A percentile compares a stretch with the other conserved stretches of the same genome.
Evolutionary conservation across 2,797 vertebrate species (phyloP).

Genomic region (Chaetophractus vellerosus): DNA sequence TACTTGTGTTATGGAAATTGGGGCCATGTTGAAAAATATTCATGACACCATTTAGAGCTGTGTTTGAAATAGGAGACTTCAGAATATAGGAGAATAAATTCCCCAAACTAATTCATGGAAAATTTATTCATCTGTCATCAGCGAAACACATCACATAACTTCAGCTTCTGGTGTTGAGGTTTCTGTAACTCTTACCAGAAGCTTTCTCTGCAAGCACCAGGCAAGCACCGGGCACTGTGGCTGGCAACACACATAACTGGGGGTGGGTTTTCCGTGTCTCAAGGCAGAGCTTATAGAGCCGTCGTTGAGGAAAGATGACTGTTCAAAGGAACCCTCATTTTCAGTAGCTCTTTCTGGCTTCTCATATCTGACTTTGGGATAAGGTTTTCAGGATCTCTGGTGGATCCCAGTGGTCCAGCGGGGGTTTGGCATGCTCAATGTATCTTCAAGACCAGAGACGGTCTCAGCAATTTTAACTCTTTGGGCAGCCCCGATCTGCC

Average conservation of each 20-base stretch:
- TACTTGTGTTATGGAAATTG: neutral
- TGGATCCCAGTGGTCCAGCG: slow-evolving; percentile 8
- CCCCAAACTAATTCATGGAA: neutral
- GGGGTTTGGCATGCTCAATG: slow-evolving; percentile 79
- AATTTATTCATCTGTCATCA: fast-evolving
- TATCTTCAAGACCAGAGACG: slow-evolving; percentile 84
- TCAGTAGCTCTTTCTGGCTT: neutral
- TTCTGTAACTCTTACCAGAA: fast-evolving
- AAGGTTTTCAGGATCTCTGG: slow-evolving; percentile 34
- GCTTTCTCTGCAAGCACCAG: fast-evolving
- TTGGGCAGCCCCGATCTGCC: slow-evolving; percentile 89
- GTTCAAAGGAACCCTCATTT: neutral
- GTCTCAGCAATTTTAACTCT: slow-evolving; percentile 89
- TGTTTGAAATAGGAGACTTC: neutral
- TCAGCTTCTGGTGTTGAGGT: neutral
- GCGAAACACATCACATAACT: fast-evolving
- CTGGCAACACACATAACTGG: fast-evolving
- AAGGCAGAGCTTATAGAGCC: neutral
- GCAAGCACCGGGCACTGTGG: no score
- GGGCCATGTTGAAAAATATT: no score
- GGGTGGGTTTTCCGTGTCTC: no score
- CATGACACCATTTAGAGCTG: fast-evolving
- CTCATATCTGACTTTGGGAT: neutral
- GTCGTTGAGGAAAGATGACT: fast-evolving
- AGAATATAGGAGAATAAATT: neutral